A percentile compares a stretch with the other conserved stretches of the same genome.
These are phyloP conservation scores for Leptinotarsa undecemlineata DNA, from an alignment of 1,140 invertebrate genomes.

Conservation along the genomic window DNA sequence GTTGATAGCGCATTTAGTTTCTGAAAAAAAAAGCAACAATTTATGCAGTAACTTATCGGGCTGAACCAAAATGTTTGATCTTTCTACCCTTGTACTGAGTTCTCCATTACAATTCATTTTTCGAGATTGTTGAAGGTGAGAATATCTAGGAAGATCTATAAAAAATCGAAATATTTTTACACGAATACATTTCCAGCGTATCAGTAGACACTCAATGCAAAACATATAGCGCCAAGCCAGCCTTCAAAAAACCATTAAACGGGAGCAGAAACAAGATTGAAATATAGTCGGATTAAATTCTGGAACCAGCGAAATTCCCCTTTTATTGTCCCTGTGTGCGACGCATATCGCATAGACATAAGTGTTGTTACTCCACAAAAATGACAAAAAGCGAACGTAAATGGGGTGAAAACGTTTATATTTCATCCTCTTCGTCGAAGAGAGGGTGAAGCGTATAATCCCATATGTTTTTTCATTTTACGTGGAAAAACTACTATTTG, in stretches of 20 bases:
- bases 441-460: conserved; percentile 24
- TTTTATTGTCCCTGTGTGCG: conserved; percentile 33
- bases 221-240: conserved; percentile 9
- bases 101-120: too few species aligned
- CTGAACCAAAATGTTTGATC: too few species aligned
- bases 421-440: conserved; percentile 26
- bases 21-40: too few species aligned
- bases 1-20: too few species aligned
- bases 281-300: conserved; percentile 35
- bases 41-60: too few species aligned
- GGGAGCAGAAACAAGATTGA: conserved; percentile 28
- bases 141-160: too few species aligned
- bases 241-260: conserved; percentile 17
- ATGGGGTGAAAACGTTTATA: conserved; percentile 26
- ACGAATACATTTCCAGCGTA: not conserved
- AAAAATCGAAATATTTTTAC: too few species aligned
- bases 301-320: conserved; percentile 26
- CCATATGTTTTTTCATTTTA: conserved; percentile 22
- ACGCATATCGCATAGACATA: conserved; percentile 27
- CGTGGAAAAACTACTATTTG: conserved; percentile 8
- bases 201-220: not conserved
- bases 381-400: conserved; percentile 36
- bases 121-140: too few species aligned
- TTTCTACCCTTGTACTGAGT: too few species aligned
- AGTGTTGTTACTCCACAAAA: conserved; percentile 36